These are phyloP conservation scores for Plagodis pulveraria DNA, from an alignment of 2,888 invertebrate genomes.

Conservation along the genomic window DNA sequence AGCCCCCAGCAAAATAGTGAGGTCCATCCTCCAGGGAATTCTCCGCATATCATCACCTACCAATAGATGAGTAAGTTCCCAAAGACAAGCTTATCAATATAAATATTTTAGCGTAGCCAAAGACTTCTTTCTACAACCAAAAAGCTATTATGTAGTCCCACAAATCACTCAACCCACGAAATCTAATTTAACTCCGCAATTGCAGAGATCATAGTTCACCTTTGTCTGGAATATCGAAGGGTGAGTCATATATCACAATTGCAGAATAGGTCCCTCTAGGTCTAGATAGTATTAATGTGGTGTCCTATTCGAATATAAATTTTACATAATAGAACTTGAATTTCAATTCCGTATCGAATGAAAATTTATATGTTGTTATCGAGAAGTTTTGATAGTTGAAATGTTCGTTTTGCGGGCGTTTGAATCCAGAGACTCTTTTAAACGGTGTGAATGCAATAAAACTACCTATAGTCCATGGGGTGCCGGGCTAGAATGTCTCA, in stretches of 20 bases:
- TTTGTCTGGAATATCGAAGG: background rate
- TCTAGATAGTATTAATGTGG: constrained; percentile 29
- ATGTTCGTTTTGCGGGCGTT: background rate
- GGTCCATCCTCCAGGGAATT: too few species aligned
- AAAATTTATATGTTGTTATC: constrained; percentile 25
- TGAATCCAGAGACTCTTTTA: background rate
- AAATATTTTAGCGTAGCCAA: too few species aligned
- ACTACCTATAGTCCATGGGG: too few species aligned
- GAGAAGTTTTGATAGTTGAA: constrained; percentile 10
- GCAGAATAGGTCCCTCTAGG: constrained; percentile 23
- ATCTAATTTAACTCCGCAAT: background rate
- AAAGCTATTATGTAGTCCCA: too few species aligned
- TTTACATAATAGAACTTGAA: constrained; percentile 33
- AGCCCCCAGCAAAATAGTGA: too few species aligned
- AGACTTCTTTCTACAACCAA: too few species aligned
- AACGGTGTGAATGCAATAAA: background rate
- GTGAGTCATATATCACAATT: constrained; percentile 23
- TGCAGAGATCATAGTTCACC: constrained; percentile 1
- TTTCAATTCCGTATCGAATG: constrained; percentile 31
- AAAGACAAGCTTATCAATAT: too few species aligned
- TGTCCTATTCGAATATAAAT: constrained; percentile 30
- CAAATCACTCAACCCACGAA: too few species aligned
- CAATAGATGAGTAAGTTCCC: too few species aligned
- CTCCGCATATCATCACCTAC: too few species aligned
- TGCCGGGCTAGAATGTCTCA: too few species aligned